Evolutionary conservation across 2,888 invertebrate species (phyloP).

Genomic region (Temnothorax rugatulus): DNA sequence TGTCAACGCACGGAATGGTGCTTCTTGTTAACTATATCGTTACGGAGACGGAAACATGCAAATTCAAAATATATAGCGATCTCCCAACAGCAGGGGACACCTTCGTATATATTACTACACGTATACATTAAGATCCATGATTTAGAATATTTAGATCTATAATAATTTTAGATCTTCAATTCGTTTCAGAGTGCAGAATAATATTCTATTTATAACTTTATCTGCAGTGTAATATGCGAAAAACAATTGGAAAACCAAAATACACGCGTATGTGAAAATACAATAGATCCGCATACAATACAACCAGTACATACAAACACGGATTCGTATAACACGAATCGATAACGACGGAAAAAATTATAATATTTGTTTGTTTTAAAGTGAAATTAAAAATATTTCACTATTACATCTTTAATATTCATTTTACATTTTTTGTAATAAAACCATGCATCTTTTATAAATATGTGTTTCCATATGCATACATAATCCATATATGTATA

Average conservation of each 20-base stretch:
- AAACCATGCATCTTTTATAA: too few relatives aligned
- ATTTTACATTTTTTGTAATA: too few relatives aligned
- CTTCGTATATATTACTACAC: background rate
- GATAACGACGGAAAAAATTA: too few relatives aligned
- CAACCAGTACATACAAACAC: too few relatives aligned
- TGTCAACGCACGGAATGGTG: slow-evolving; percentile 58
- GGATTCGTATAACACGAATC: too few relatives aligned
- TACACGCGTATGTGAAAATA: background rate
- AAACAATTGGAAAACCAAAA: background rate
- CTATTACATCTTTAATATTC: too few relatives aligned
- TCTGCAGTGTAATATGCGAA: background rate
- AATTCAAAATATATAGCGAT: background rate
- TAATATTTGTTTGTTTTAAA: too few relatives aligned
- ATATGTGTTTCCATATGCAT: too few relatives aligned
- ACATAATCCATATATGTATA: too few relatives aligned
- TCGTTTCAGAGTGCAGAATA: background rate
- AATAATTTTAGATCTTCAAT: background rate
- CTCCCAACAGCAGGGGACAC: background rate
- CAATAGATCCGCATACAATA: too few relatives aligned
- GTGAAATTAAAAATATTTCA: too few relatives aligned
- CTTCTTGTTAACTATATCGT: slow-evolving; percentile 60
- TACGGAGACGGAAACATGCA: slow-evolving; percentile 19
- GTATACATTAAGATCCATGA: background rate
- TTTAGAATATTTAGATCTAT: background rate
- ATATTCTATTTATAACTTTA: background rate